Base-by-base conservation (phyloP, 2,797 vertebrate species). In the Gymnodraco acuticeps region DNA sequence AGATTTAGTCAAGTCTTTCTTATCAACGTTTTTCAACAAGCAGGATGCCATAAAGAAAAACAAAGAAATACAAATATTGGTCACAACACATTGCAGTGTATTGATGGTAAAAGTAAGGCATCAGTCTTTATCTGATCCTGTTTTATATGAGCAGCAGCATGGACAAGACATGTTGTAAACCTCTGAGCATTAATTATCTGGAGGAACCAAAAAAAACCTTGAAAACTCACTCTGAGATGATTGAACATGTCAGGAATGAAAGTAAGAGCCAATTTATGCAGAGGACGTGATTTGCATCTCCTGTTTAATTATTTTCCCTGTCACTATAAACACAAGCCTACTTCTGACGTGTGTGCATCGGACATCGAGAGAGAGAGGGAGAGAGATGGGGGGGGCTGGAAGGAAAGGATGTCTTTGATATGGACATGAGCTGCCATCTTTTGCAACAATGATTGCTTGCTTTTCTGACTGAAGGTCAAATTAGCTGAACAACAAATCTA, bases 251-350 rank as follows among this genome's bases (percentile, higher is more conserved):
- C 73, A 70, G 61, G 66, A 75, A 64, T 64, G 56, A 86, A 83
- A 78, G 73, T 31, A 78, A 59, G 70, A 79, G 59, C 71, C 79
- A 82, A 70, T 80, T 87, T 87, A 77, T 77, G 17, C 19, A 12
- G 38, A 70, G 80, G 70, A 61, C 50, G 82, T 61, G 64, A 87
- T 87, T 82, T 84, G 60, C 67, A 77, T 82, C 62, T 81, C 38
- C 45, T 75, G 79, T 83, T 84, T 78, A 77, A 84, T 89, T 82
- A 78, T 77, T 69, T 78, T 75, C 27, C 54, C 64, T 76, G 79
- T 84, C 68, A 82, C 74, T 64, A 63, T 45, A 74, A 81, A 82
- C 60, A 70, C n/a, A 78, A 65, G 60, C 41, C 45, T 27, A 17
- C 67, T 63, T 60, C 47, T 80, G 80, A 2, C 50, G 13, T 64